These are phyloP conservation scores for Bombylius discolor DNA, from an alignment of 2,888 invertebrate genomes.

Conservation along the genomic window DNA sequence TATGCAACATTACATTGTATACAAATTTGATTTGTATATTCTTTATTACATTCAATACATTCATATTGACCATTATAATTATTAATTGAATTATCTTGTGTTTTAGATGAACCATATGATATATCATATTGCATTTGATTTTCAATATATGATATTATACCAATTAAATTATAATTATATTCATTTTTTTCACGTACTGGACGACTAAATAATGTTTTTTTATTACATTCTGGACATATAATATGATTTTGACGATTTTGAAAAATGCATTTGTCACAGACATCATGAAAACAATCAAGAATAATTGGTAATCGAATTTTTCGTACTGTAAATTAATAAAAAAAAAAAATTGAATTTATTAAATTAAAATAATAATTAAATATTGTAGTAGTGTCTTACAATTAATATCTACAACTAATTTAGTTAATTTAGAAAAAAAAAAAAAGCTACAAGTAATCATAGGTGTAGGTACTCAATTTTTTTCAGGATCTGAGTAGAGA, in stretches of 20 bases:
- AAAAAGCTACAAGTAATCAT: too few relatives aligned
- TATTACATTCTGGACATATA: constrained; percentile 40
- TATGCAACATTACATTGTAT: constrained; percentile 25
- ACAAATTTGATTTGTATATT: constrained; percentile 21
- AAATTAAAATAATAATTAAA: neutral
- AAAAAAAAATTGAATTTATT: neutral
- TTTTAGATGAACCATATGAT: constrained; percentile 10
- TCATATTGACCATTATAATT: constrained; percentile 10
- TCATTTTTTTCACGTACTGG: constrained; percentile 25
- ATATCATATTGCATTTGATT: constrained; percentile 3
- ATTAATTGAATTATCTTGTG: too few relatives aligned
- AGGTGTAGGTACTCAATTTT: too few relatives aligned
- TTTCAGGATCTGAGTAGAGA: too few relatives aligned
- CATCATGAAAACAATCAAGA: constrained; percentile 51
- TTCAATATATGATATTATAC: constrained; percentile 14
- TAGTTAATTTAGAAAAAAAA: too few relatives aligned
- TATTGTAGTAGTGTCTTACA: too few relatives aligned
- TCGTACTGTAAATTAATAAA: constrained; percentile 11
- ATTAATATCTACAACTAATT: too few relatives aligned
- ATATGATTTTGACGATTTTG: constrained; percentile 34
- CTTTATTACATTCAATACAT: constrained; percentile 26
- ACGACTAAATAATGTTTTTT: constrained; percentile 23
- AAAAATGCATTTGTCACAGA: constrained; percentile 51
- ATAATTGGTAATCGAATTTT: constrained; percentile 41
- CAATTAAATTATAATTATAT: constrained; percentile 31